These are phyloP conservation scores for Trachymyrmex cornetzi DNA, from an alignment of 1,140 invertebrate genomes.

Conservation along the genomic window DNA sequence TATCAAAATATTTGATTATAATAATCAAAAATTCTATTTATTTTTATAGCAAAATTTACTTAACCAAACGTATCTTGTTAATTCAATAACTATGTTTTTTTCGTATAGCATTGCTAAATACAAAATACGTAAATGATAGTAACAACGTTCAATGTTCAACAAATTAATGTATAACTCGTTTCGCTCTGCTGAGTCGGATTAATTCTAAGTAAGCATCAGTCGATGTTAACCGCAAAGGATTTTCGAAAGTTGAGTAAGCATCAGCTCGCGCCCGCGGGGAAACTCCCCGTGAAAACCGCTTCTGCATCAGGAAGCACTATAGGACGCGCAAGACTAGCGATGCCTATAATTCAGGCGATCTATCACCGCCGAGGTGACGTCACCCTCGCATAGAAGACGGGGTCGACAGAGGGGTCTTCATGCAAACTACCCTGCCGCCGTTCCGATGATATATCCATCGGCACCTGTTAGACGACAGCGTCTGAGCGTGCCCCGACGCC, in stretches of 20 bases:
- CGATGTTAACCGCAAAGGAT: constrained; percentile 20
- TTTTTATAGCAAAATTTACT: too few species aligned
- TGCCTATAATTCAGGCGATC: constrained; percentile 75
- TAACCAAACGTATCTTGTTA: too few species aligned
- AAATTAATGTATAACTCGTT: background rate
- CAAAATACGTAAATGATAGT: background rate
- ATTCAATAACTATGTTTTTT: too few species aligned
- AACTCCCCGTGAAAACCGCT: constrained; percentile 52
- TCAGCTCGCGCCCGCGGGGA: background rate
- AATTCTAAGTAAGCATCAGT: background rate
- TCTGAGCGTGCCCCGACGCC: constrained; percentile 73
- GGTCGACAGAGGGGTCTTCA: constrained; percentile 69
- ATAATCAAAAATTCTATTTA: too few species aligned
- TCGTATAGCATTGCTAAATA: background rate
- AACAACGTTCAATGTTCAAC: background rate
- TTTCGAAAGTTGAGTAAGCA: constrained; percentile 18
- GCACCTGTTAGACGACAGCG: constrained; percentile 79
- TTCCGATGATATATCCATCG: constrained; percentile 79
- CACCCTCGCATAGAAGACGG: constrained; percentile 57
- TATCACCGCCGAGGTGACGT: constrained; percentile 72
- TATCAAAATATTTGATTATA: too few species aligned
- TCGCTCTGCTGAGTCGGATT: background rate
- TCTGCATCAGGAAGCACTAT: constrained; percentile 31
- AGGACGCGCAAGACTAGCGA: constrained; percentile 50
- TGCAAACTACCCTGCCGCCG: constrained; percentile 74